Evolutionary conservation across 2,113 vertebrate genomes (phyloP), one percentile per base, ranked within the genome.

Genomic region (Thryonomys swinderianus): DNA sequence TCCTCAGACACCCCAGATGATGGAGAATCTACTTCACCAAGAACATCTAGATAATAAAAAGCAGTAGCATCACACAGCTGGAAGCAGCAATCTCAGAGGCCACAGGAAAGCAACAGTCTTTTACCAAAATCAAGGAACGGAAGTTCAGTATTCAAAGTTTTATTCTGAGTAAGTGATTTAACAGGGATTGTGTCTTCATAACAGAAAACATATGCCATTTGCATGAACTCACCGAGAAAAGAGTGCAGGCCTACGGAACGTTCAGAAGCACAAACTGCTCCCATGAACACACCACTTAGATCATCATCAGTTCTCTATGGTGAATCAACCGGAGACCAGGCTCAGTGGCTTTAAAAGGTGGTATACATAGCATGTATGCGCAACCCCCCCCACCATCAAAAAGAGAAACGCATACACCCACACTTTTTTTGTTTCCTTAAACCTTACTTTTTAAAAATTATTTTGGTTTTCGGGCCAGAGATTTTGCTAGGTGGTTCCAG

Each of bases 371-470:
- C 37, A 40, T 21, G 42, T 12, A 30, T 83, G n/a, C n/a, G n/a
- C n/a, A n/a, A n/a, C n/a, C 53, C 64, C 3, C 27, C 6, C 1
- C 1, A 2, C 5, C 4, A 7, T 0, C 7, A 11, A 71, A 30
- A 14, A 10, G 8, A 5, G 42, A 61, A 37, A 1, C 17, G 30
- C 71, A 74, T 0, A 7, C 16, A 7, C 73, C 34, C 27, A 78
- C 30, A 78, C 20, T 7, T 13, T 45, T 62, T 48, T 45, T 89
- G n/a, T 10, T 14, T 61, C 45, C 14, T 51, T 57, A 37, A 79
- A 45, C 32, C 16, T 42, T 71, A 5, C n/a, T 42, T 73, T 27
- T 73, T 25, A 7, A 48, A 71, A 69, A 71, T 51, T 51, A 51
- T 51, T 51, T 51, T 51, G 10, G 48, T 51, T 51, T 51, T n/a